These are phyloP conservation scores for Tholera decimalis DNA, from an alignment of 2,888 invertebrate genomes.

Conservation along the genomic window DNA sequence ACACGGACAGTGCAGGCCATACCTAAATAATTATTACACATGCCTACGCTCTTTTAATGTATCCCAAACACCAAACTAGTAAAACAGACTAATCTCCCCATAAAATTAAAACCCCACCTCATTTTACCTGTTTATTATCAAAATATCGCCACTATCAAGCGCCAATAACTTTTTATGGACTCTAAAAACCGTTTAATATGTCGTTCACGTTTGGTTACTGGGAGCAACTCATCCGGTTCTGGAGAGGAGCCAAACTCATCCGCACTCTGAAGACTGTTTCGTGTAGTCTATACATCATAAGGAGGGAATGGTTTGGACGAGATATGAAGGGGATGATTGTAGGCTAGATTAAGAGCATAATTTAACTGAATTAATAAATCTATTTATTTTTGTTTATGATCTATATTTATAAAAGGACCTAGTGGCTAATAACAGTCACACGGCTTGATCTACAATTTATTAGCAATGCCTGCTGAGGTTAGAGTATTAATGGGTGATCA, in stretches of 20 bases:
- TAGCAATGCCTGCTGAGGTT: too few species aligned
- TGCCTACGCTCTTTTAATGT: too few species aligned
- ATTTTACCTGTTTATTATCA: conserved; percentile 59
- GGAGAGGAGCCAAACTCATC: conserved; percentile 65
- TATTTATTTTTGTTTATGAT: too few species aligned
- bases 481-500: too few species aligned
- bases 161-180: conserved; percentile 64
- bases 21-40: neutral
- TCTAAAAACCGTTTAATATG: conserved; percentile 64
- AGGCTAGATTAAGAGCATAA: neutral
- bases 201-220: conserved; percentile 58
- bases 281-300: conserved; percentile 55
- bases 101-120: conserved; percentile 49
- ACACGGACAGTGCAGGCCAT: neutral
- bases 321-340: conserved; percentile 31
- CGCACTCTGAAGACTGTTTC: conserved; percentile 57
- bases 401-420: too few species aligned
- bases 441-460: too few species aligned
- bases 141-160: conserved; percentile 55
- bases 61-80: neutral
- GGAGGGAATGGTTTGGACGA: conserved; percentile 24
- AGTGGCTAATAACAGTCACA: too few species aligned
- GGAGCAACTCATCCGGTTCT: conserved; percentile 52
- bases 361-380: too few species aligned
- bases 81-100: conserved; percentile 15